Base-by-base conservation (phyloP, 2,888 invertebrate genomes). In the Drosophila antonietae region DNA sequence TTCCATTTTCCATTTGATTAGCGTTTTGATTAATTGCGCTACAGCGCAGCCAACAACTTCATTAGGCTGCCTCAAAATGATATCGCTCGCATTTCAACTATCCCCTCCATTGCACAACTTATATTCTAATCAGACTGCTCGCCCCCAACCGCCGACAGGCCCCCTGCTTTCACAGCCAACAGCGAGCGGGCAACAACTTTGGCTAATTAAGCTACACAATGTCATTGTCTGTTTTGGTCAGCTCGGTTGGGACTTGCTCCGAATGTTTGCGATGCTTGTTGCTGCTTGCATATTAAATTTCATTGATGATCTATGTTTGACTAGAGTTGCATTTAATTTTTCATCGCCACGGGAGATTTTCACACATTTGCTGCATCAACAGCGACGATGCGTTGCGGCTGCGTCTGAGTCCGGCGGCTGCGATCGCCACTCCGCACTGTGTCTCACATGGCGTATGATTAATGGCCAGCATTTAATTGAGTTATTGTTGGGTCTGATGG, bases 291-390 rank as follows among this genome's bases (percentile, higher is more conserved):
- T 89, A 91, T 91, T 89, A 89, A 89, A 88, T 89, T 91, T 89
- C 91, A 89, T 90, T 90, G 88, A 88, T 91, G 91, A 91, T 90
- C 90, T 78, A 90, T 78, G 90, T 77, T 72, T 81, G 67, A 78
- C 77, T 78, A 88, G 83, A 80, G 77, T 76, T 90, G 83, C 90
- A 82, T 90, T 88, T 86, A 85, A 90, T 91, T 89, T 91, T 85
- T 89, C 83, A 89, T 86, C 89, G 64, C 91, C 74, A 78, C 89
- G 82, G 91, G 91, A 86, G 82, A 89, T 90, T 91, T 91, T 89
- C 89, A 90, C 89, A 89, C 91, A 89, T 89, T 83, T 83, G 80
- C 78, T 68, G 58, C 75, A 51, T 68, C 74, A 49, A 53, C 64
- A 51, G 60, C 47, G 37, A 37, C 20, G 43, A 52, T 51, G 51